Evolutionary conservation across 2,113 vertebrate genomes (phyloP), one percentile per base, ranked within the genome.

Genomic region (Heliornis fulica): DNA sequence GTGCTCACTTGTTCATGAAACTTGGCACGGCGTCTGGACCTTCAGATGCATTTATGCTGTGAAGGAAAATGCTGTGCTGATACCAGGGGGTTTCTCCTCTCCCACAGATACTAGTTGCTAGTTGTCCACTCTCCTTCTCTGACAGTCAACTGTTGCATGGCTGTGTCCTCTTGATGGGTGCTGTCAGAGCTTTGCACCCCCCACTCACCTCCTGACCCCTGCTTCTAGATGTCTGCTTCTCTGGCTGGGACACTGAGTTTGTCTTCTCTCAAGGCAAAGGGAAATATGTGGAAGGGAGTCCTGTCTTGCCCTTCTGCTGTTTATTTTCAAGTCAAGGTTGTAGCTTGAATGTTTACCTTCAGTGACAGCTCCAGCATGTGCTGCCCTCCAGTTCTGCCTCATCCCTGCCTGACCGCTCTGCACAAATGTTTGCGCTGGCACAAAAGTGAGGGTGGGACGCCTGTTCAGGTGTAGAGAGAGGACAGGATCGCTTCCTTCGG

Each of bases 311-410:
- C 51, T 90, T 90, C 46, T 92, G 50, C 63, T 83, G 16, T 89
- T 93, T 93, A 19, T 96, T 90, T 59, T 74, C 31, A 50, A 69
- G 50, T 92, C 86, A 87, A 46, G 84, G 68, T 61, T 95, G 79
- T 65, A 57, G 71, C 66, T 34, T 53, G 34, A 61, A 53, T 53
- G 46, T 80, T 88, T 94, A 83, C 34, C 86, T 34, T 93, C 68
- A 80, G 50, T 83, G 79, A 74, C 38, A 72, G 79, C 71, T 89
- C 25, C 71, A 81, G 90, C 48, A 26, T 61, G 40, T 79, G 70
- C 70, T 79, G 75, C 40, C 45, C 66, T 61, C 45, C 23, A 65
- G 53, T 61, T 80, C 50, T 36, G 3, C 50, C 54, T 94, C 51
- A 53, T 89, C 81, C 56, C 48, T 71, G 60, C n/a, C 56, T 89